Conservation (phyloP, 2,888 invertebrate species). For the Sericinus montela region DNA sequence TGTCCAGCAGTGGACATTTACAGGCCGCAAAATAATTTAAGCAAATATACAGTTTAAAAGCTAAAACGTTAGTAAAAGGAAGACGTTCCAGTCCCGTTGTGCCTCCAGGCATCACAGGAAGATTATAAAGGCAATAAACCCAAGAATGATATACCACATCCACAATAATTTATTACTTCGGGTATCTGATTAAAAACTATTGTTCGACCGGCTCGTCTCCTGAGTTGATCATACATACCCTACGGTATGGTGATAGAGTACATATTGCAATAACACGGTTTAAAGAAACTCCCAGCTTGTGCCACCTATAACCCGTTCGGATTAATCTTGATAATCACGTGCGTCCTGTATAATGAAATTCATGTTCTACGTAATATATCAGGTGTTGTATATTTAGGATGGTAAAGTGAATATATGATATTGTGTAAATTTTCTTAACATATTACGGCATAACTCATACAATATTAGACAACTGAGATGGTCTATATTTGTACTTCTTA, state of each 20-base stretch:
- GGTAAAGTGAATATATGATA: neutral
- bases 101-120: neutral
- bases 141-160: conserved; percentile 14
- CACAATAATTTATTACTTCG: conserved; percentile 14
- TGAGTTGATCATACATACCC: neutral
- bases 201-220: conserved; percentile 3
- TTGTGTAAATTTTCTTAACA: no score
- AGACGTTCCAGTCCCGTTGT: neutral
- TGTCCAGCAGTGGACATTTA: no score
- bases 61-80: no score
- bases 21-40: no score
- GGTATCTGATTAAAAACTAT: conserved; percentile 20
- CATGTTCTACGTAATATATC: conserved; percentile 11
- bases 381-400: conserved; percentile 2
- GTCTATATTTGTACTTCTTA: no score
- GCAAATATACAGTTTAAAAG: no score
- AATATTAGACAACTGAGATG: no score
- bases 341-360: conserved; percentile 20
- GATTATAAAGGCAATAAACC: conserved; percentile 13
- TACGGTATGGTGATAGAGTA: neutral
- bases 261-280: neutral
- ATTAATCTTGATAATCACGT: conserved; percentile 19
- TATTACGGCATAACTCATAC: no score
- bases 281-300: neutral
- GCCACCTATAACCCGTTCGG: conserved; percentile 17